Evolutionary conservation across 2,888 invertebrate species (phyloP).

Genomic region (Agrotis segetum): DNA sequence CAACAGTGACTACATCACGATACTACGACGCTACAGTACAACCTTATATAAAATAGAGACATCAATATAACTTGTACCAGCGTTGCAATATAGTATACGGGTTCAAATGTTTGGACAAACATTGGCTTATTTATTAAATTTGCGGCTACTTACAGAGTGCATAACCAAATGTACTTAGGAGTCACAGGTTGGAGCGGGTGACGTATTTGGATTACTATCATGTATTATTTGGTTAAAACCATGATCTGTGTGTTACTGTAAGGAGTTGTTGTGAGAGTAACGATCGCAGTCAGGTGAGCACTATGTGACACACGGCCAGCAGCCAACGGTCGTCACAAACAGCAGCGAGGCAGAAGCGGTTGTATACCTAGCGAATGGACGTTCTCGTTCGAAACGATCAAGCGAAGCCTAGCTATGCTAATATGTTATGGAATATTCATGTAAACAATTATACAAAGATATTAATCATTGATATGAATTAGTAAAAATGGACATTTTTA

Average conservation of each 20-base stretch:
- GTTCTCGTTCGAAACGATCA: conserved; percentile 52
- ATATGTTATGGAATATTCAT: conserved; percentile 21
- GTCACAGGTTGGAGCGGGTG: neutral
- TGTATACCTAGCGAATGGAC: conserved; percentile 72
- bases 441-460: conserved; percentile 38
- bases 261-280: too few species aligned
- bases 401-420: conserved; percentile 53
- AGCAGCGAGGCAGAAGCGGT: conserved; percentile 70
- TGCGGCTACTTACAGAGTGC: neutral
- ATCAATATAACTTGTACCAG: conserved; percentile 75
- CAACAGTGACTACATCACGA: conserved; percentile 67
- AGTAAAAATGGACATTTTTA: conserved; percentile 48
- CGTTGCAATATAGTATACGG: conserved; percentile 73
- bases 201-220: neutral
- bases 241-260: neutral
- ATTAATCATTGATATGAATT: conserved; percentile 55
- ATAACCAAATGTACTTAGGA: neutral
- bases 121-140: conserved; percentile 43
- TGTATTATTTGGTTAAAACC: neutral
- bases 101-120: conserved; percentile 49
- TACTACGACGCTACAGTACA: conserved; percentile 41
- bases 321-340: conserved; percentile 61
- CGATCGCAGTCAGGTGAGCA: too few species aligned
- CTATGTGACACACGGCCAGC: too few species aligned
- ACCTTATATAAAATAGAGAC: conserved; percentile 64